Percentiles rank a stretch among this genome's conserved stretches.
These are phyloP conservation scores for Erethizon dorsatum DNA, from an alignment of 2,797 vertebrate genomes.

Conservation along the genomic window DNA sequence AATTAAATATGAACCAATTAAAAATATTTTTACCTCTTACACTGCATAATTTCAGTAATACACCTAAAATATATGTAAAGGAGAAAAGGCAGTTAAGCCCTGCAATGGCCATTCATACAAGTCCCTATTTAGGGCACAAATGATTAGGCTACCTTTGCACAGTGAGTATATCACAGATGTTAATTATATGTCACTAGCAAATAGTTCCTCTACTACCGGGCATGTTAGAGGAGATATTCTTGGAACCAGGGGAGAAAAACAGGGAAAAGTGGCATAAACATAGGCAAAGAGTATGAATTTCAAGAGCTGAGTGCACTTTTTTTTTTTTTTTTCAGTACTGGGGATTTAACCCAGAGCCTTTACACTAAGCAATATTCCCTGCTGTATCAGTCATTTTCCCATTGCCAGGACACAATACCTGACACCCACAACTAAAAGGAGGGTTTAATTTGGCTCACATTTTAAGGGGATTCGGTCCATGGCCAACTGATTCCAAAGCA, in stretches of 20 bases:
- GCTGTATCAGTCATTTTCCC: neutral
- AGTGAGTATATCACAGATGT: neutral
- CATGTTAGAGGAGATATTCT: neutral
- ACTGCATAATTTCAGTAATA: neutral
- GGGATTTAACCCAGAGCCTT: neutral
- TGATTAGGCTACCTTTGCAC: neutral
- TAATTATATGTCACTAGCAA: neutral
- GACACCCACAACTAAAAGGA: neutral
- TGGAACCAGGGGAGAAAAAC: neutral
- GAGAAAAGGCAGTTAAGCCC: neutral
- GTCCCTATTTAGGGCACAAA: neutral
- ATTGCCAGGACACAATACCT: neutral
- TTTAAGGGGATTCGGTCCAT: neutral
- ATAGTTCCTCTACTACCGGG: neutral
- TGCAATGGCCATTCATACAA: neutral
- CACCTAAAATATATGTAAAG: neutral
- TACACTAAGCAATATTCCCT: neutral
- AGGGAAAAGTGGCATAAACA: conserved; percentile 1
- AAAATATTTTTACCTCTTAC: neutral
- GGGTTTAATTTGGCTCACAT: neutral
- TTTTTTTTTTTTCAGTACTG: neutral
- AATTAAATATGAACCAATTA: neutral
- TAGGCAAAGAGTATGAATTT: conserved; percentile 26
- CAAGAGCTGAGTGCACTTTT: neutral
- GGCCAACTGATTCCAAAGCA: neutral